Percentiles rank a stretch among this genome's conserved stretches.
Conservation (phyloP, 2,797 vertebrate species). For the Bryconaethiops microstoma region DNA sequence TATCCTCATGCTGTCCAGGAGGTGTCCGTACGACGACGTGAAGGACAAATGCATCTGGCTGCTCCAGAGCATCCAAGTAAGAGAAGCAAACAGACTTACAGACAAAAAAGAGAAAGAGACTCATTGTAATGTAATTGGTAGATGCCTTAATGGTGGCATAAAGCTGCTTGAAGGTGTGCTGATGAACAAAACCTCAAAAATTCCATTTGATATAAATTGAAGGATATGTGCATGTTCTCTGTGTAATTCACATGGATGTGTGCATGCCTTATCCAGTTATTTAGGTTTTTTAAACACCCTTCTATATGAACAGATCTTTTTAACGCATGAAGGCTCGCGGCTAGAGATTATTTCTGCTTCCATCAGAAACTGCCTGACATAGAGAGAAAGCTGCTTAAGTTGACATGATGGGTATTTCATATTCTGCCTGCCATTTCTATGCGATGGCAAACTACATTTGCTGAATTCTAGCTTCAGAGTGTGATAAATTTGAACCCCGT, state of each 20-base stretch:
- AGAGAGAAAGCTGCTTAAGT: slow-evolving; percentile 19
- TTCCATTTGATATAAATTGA: background rate
- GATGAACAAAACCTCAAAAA: too few species aligned
- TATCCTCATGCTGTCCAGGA: slow-evolving; percentile 90
- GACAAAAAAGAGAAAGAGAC: background rate
- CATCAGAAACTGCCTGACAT: background rate
- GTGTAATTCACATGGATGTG: background rate
- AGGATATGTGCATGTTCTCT: background rate
- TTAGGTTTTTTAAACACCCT: background rate
- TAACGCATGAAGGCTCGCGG: background rate
- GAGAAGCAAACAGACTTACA: slow-evolving; percentile 28
- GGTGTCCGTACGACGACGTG: slow-evolving; percentile 90
- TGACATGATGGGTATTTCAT: background rate
- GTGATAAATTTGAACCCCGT: background rate
- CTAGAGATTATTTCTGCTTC: slow-evolving; percentile 1
- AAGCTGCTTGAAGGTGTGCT: too few species aligned
- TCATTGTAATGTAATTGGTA: too few species aligned
- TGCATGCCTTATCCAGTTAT: background rate
- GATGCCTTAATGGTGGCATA: too few species aligned
- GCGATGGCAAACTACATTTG: background rate
- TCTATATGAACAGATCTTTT: slow-evolving; percentile 11
- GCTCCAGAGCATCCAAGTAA: slow-evolving; percentile 87
- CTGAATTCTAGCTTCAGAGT: slow-evolving; percentile 3
- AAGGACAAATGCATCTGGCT: slow-evolving; percentile 81
- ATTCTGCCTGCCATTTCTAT: background rate